A percentile compares a stretch with the other conserved stretches of the same genome.
phyloP scores from a whole-genome alignment of 2,888 invertebrate genomes.

The Lumbricus terrestris region DNA sequence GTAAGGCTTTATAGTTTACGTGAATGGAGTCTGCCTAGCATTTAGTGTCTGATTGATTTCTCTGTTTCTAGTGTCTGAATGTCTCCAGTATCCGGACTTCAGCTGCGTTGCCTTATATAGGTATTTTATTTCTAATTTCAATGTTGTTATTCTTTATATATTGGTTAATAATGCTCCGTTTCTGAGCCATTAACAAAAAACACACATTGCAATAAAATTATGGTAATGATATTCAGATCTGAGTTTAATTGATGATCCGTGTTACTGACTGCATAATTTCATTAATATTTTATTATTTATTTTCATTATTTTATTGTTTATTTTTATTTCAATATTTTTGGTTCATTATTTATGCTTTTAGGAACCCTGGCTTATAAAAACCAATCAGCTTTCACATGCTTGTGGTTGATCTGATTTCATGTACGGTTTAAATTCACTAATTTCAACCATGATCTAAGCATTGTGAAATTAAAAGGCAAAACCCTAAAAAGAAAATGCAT shows the following conservation, averaged over 20 bases:
- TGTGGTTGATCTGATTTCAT: not conserved
- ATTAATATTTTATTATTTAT: not conserved
- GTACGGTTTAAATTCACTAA: not conserved
- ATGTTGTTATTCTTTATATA: not conserved
- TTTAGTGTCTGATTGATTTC: conserved; percentile 13
- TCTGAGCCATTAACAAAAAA: not conserved
- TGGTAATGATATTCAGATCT: not conserved
- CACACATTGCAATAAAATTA: not conserved
- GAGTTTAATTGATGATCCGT: not conserved
- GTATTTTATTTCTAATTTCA: conserved; percentile 62
- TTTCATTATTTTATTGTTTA: not conserved
- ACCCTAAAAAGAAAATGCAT: not conserved
- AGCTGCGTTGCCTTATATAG: conserved; percentile 77
- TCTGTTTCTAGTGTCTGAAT: conserved; percentile 74
- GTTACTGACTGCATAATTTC: conserved; percentile 4
- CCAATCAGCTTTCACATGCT: not conserved
- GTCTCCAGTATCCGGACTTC: conserved; percentile 86
- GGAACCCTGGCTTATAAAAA: not conserved
- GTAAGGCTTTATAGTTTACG: not conserved
- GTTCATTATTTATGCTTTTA: not conserved
- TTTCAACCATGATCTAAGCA: not conserved
- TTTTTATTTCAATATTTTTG: not conserved
- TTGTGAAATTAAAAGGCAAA: too few relatives aligned
- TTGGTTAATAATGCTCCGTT: not conserved
- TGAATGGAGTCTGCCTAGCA: not conserved